Evolutionary conservation across 2,113 vertebrate species (phyloP).

Genomic region (Anseranas semipalmata): DNA sequence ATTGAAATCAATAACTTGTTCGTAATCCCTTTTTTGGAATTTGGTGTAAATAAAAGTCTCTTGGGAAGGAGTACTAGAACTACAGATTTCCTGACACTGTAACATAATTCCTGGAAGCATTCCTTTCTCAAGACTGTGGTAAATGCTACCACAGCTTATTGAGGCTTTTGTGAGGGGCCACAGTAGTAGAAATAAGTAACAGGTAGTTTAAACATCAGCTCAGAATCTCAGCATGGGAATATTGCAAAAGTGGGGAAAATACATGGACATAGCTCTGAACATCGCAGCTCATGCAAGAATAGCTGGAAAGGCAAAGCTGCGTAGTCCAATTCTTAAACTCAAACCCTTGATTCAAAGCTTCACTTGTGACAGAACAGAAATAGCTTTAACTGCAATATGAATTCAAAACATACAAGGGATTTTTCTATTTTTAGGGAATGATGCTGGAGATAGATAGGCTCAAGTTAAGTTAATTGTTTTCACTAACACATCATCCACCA

Average conservation of each 20-base stretch:
- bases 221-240: background rate
- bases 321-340: background rate
- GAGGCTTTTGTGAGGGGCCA: background rate
- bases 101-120: slow-evolving; percentile 55
- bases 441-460: background rate
- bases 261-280: background rate
- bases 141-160: slow-evolving; percentile 1
- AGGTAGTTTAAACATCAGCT: slow-evolving; percentile 1
- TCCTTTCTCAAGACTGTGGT: slow-evolving; percentile 38
- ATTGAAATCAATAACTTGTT: slow-evolving; percentile 42
- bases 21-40: slow-evolving; percentile 25
- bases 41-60: slow-evolving; percentile 42
- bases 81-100: slow-evolving; percentile 35
- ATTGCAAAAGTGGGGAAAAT: background rate
- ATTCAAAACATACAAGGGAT: background rate
- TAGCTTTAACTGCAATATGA: background rate
- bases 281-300: background rate
- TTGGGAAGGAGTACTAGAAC: slow-evolving; percentile 17
- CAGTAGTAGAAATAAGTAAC: slow-evolving; percentile 19
- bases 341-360: background rate
- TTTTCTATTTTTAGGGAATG: background rate
- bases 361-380: background rate
- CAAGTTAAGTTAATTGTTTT: background rate
- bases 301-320: background rate
- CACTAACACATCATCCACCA: background rate